These are phyloP conservation scores for Drosophila diplacantha DNA, from an alignment of 2,888 invertebrate genomes.

Conservation along the genomic window DNA sequence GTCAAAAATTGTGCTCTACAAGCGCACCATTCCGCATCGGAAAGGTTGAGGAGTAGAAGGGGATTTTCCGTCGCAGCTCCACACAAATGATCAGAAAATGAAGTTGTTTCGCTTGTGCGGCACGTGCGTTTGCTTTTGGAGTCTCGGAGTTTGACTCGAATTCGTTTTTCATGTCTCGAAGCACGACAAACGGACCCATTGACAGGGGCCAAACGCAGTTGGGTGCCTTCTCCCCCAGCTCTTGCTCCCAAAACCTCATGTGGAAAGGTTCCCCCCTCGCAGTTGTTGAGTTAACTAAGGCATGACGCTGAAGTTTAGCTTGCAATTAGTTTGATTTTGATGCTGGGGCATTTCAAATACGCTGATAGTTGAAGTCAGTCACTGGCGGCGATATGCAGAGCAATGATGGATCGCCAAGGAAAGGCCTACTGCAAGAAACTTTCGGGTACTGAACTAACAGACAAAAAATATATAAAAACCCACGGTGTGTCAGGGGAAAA, in stretches of 20 bases:
- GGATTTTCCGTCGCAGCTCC: constrained; percentile 41
- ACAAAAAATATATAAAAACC: neutral
- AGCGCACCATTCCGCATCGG: constrained; percentile 17
- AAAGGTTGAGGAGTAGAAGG: constrained; percentile 1
- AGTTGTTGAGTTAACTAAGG: constrained; percentile 41
- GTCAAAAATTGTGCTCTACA: constrained; percentile 70
- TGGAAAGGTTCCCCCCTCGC: constrained; percentile 28
- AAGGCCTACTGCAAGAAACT: constrained; percentile 2
- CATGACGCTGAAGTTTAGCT: constrained; percentile 43
- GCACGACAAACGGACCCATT: constrained; percentile 54
- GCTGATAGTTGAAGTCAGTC: constrained; percentile 36
- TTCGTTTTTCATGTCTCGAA: constrained; percentile 36
- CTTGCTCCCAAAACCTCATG: constrained; percentile 7
- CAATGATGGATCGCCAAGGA: constrained; percentile 27
- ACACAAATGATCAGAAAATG: constrained; percentile 63
- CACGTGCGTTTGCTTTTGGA: constrained; percentile 68
- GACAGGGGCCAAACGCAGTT: constrained; percentile 67
- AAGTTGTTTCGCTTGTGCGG: constrained; percentile 69
- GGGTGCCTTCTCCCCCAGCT: constrained; percentile 49
- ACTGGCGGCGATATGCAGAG: constrained; percentile 22
- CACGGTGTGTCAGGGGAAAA: neutral
- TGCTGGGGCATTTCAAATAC: constrained; percentile 41
- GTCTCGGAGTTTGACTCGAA: constrained; percentile 36
- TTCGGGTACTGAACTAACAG: neutral
- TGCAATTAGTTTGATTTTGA: constrained; percentile 44